Percentiles rank a stretch among this genome's conserved stretches.
Evolutionary conservation across 1,140 invertebrate genomes (phyloP).

Genomic region (Drosophila bipectinata): DNA sequence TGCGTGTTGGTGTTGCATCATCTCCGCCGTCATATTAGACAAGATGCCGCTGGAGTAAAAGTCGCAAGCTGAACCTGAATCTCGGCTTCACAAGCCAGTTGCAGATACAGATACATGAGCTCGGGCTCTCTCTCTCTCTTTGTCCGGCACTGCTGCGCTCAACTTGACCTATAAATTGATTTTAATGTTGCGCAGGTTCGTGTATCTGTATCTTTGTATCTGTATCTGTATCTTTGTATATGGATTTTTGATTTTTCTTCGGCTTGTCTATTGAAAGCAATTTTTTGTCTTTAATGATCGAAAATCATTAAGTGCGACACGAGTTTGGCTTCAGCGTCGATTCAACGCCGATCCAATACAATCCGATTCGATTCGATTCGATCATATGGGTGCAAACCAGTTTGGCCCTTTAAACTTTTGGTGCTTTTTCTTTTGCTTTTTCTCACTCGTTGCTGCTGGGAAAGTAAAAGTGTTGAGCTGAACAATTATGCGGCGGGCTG

Average conservation of each 20-base stretch:
- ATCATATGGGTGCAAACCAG: slow-evolving; percentile 49
- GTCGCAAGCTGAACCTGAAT: slow-evolving; percentile 72
- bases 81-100: slow-evolving; percentile 50
- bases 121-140: slow-evolving; percentile 1
- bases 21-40: slow-evolving; percentile 66
- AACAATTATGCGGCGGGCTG: slow-evolving; percentile 58
- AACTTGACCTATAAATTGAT: slow-evolving; percentile 82
- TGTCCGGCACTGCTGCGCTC: slow-evolving; percentile 42
- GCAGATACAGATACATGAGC: slow-evolving; percentile 32
- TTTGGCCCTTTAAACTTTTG: slow-evolving; percentile 56
- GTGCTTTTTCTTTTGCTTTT: slow-evolving; percentile 35
- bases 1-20: slow-evolving; percentile 59
- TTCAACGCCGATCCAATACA: neutral
- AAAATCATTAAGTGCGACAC: slow-evolving; percentile 66
- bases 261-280: slow-evolving; percentile 48
- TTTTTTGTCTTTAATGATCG: slow-evolving; percentile 57
- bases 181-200: slow-evolving; percentile 78
- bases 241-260: slow-evolving; percentile 41
- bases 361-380: slow-evolving; percentile 24
- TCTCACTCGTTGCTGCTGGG: slow-evolving; percentile 16
- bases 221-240: neutral
- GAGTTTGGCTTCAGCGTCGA: slow-evolving; percentile 41
- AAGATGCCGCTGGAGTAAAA: slow-evolving; percentile 70
- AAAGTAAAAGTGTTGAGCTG: slow-evolving; percentile 76
- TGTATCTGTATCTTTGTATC: slow-evolving; percentile 16